Base-by-base conservation (phyloP, 2,888 invertebrate species). In the Melipona beecheii region DNA sequence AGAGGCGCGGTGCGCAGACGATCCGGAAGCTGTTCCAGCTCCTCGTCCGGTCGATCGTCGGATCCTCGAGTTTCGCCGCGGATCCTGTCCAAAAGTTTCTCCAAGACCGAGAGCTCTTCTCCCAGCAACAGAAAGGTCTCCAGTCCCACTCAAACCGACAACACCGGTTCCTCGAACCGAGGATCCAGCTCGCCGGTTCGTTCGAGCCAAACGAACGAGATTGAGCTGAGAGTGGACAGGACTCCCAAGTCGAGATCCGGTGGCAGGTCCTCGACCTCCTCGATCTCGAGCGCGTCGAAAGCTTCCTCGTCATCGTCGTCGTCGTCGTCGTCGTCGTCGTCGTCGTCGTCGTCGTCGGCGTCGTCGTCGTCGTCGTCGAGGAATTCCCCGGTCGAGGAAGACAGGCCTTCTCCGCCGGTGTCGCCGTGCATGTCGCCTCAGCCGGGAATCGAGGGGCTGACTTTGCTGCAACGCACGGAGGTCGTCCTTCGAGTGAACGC, bases 381-480 rank as follows among this genome's bases (percentile, higher is more conserved):
- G 6, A 91, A 89, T 43, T 93, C 93, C 0, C 92, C 93, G 17
- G 70, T 90, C 11, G 91, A 92, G 21, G 88, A 75, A n/a, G 86
- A 83, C 27, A 90, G 88, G 65, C 80, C 74, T 13, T 87, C 90
- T 11, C 70, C 85, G 0, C 50, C 71, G 5, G 72, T 75, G 21
- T 93, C 93, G 0, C 93, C 93, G 0, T 91, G 93, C 70, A 92
- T 93, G 6, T 93, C 94, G 0, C 93, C 94, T 0, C 93, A 92
- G 49, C 92, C 93, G 0, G 95, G 95, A 5, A 93, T 95, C 75
- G 95, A 95, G 90, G 95, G 95, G 2, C 93, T 96, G 66, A 96
- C 96, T 82, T 92, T 96, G 86, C 95, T 96, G 86, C 96, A 96
- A 92, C 95, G 96, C 90, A 96, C 96, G 86, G 96, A 96, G 92